Percentiles rank a stretch among this genome's conserved stretches.
Conservation (phyloP, 2,797 vertebrate species). For the Pipistrellus pipistrellus region DNA sequence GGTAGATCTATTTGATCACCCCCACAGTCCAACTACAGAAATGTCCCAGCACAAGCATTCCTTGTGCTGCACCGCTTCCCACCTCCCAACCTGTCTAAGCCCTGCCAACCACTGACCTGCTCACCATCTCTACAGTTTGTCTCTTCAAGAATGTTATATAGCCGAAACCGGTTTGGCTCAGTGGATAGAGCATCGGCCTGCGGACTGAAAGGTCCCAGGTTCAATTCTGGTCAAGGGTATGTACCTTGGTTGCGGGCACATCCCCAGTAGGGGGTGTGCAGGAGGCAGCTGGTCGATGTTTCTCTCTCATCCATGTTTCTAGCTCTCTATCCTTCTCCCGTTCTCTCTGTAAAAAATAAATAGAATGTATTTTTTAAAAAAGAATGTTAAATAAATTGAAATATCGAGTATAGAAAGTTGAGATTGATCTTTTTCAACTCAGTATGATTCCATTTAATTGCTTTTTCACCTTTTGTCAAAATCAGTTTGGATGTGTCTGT, state of each 20-base stretch:
- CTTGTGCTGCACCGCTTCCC: neutral
- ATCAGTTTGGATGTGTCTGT: neutral
- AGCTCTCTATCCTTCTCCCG: no score
- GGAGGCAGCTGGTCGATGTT: no score
- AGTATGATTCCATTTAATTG: neutral
- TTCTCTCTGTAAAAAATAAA: no score
- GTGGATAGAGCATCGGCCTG: no score
- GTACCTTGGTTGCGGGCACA: no score
- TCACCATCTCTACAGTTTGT: neutral
- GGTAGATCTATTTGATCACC: neutral
- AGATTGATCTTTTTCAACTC: neutral
- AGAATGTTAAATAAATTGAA: neutral
- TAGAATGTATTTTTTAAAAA: no score
- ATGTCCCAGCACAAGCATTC: neutral
- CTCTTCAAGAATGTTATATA: neutral
- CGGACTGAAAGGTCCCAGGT: no score
- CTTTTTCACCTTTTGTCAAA: neutral
- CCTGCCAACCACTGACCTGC: neutral
- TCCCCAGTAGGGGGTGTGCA: no score
- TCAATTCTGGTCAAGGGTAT: no score
- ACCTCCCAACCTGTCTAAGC: neutral
- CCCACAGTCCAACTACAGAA: neutral
- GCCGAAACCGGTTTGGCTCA: no score
- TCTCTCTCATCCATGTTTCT: no score
- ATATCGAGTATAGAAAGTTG: neutral